Base-by-base conservation (phyloP, 1,140 invertebrate species). In the Tenebrio molitor region DNA sequence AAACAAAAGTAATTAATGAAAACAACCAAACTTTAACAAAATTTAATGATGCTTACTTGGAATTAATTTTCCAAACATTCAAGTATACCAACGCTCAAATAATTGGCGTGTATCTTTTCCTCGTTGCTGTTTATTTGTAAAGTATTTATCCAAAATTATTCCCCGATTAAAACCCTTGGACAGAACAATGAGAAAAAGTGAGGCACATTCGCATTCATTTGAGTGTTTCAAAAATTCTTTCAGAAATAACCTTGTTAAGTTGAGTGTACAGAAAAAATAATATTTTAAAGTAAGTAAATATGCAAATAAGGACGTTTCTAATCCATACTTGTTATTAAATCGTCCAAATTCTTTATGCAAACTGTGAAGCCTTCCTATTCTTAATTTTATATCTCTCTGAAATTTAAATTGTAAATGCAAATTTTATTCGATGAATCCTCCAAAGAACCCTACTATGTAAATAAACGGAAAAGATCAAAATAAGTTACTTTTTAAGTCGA, bases 311-410 rank as follows among this genome's bases (percentile, higher is more conserved):
- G 2, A 7, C 50, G 50, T 58, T 58, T 58, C 23, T 58, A 58
- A 58, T 58, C 50, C 23, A 58, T 23, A 25, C 50, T 58, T 29
- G 23, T 58, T 58, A 58, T 58, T 33, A 58, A 58, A 58, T 58
- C 50, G 50, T 25, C 1, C n/a, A 58, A 58, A 58, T 29, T 58
- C 50, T 29, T 58, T 29, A 58, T 58, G 50, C 50, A 58, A 58
- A 58, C 50, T 14, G 50, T 29, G 50, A 58, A 14, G 7, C 5
- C 23, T 58, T 23, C 12, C 50, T 53, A 58, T 58, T 58, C 23
- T 58, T 58, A 58, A 58, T 58, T 58, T 58, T 58, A 29, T 58
- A 58, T 58, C 50, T 58, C 50, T 58, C 21, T 23, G 17, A 53
- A 46, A 53, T 53, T 53, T 23, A 33, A 58, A 58, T 58, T 58